A percentile compares a stretch with the other conserved stretches of the same genome.
Evolutionary conservation across 2,888 invertebrate species (phyloP).

Genomic region (Melieria omissa): DNA sequence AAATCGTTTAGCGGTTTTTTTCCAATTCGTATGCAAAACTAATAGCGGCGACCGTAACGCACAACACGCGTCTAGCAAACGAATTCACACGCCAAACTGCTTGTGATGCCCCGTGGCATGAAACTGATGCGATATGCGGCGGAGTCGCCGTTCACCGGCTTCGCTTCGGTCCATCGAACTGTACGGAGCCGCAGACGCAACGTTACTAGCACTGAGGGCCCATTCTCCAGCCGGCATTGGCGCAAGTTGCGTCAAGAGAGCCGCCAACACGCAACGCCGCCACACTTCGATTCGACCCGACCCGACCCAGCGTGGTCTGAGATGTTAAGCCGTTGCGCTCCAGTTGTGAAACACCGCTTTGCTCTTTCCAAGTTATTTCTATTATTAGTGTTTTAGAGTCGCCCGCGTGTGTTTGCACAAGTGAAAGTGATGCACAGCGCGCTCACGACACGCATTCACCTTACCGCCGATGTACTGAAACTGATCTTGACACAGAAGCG

Average conservation of each 20-base stretch:
- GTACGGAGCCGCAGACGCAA: conserved; percentile 41
- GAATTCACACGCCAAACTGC: conserved; percentile 30
- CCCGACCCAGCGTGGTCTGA: too few species aligned
- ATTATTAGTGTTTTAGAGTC: too few species aligned
- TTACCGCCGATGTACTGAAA: too few species aligned
- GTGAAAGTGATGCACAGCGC: too few species aligned
- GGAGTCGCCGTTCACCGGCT: conserved; percentile 19
- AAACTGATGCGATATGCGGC: conserved; percentile 48
- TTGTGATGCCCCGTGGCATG: conserved; percentile 55
- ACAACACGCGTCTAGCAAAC: conserved; percentile 11
- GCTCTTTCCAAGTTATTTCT: too few species aligned
- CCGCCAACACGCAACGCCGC: not conserved
- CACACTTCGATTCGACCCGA: too few species aligned
- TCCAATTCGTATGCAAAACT: not conserved
- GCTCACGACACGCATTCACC: too few species aligned
- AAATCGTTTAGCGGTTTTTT: not conserved
- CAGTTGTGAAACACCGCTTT: too few species aligned
- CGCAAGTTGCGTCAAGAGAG: conserved; percentile 3
- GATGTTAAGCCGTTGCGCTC: too few species aligned
- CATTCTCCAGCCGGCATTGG: not conserved
- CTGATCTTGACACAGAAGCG: too few species aligned
- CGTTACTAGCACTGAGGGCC: conserved; percentile 30
- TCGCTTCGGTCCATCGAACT: conserved; percentile 32
- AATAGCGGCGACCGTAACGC: not conserved
- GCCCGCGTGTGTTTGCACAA: too few species aligned